These are phyloP conservation scores for Paramormyrops kingsleyae DNA, from an alignment of 2,113 vertebrate genomes.

Conservation along the genomic window DNA sequence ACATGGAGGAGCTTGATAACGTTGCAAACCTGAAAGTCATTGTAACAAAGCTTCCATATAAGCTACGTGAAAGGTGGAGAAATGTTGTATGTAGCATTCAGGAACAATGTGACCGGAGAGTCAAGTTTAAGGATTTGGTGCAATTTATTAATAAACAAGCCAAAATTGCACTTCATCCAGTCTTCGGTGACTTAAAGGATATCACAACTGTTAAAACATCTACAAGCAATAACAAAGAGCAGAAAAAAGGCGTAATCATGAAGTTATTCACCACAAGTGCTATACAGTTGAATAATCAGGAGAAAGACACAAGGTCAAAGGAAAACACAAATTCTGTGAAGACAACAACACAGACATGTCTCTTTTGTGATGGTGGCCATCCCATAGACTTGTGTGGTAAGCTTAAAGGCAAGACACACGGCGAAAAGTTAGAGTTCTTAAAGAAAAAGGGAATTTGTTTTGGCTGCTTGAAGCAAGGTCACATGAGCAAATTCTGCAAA, in stretches of 20 bases:
- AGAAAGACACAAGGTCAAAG: not conserved
- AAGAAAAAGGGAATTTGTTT: not conserved
- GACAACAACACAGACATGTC: not conserved
- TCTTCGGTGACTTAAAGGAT: not conserved
- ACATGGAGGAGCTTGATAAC: slow-evolving; percentile 19
- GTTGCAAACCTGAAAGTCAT: slow-evolving; percentile 12
- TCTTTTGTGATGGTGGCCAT: not conserved
- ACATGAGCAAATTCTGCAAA: not conserved
- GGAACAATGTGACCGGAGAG: not conserved
- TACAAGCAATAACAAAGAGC: not conserved
- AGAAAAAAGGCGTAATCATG: not conserved
- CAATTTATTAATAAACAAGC: not conserved
- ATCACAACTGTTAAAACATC: not conserved
- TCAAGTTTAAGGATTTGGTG: not conserved
- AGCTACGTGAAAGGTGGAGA: not conserved
- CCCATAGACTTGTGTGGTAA: not conserved
- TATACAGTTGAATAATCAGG: not conserved
- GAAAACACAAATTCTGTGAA: not conserved
- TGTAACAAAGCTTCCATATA: slow-evolving; percentile 20
- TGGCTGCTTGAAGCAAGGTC: not conserved
- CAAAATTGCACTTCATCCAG: not conserved
- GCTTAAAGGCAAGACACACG: not conserved
- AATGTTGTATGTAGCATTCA: not conserved
- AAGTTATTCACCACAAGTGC: not conserved
- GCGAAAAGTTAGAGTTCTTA: not conserved